These are phyloP conservation scores for Hexactinellida sp. DNA, from an alignment of 37 sponge, comb jelly and placozoan species.

Conservation along the genomic window DNA sequence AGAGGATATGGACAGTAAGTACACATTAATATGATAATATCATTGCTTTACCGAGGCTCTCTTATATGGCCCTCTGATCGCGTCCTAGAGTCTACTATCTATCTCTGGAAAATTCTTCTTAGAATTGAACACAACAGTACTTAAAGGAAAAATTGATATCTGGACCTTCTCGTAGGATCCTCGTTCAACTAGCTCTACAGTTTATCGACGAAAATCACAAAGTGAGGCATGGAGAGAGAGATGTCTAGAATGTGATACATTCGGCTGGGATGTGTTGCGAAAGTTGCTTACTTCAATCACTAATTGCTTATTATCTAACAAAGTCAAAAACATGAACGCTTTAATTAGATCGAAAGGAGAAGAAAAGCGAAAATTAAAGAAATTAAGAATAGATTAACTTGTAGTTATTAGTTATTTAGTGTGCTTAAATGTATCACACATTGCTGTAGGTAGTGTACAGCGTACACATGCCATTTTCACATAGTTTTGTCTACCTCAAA, in stretches of 20 bases:
- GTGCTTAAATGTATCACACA: too few species aligned
- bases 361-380: neutral
- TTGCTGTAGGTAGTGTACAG: too few species aligned
- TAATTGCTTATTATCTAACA: neutral
- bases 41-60: neutral
- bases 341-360: too few species aligned
- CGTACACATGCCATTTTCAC: too few species aligned
- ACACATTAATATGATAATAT: neutral
- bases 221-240: neutral
- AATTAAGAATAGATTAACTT: neutral
- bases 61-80: neutral
- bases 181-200: neutral
- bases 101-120: neutral
- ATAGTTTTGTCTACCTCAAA: too few species aligned
- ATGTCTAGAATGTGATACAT: neutral
- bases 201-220: neutral
- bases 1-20: neutral
- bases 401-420: too few species aligned
- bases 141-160: neutral
- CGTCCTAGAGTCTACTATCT: neutral
- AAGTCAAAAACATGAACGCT: neutral
- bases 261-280: neutral
- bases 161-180: too few species aligned
- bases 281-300: neutral
- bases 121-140: neutral